Evolutionary conservation across 2,113 vertebrate genomes (phyloP).

Genomic region (Diglossa brunneiventris): DNA sequence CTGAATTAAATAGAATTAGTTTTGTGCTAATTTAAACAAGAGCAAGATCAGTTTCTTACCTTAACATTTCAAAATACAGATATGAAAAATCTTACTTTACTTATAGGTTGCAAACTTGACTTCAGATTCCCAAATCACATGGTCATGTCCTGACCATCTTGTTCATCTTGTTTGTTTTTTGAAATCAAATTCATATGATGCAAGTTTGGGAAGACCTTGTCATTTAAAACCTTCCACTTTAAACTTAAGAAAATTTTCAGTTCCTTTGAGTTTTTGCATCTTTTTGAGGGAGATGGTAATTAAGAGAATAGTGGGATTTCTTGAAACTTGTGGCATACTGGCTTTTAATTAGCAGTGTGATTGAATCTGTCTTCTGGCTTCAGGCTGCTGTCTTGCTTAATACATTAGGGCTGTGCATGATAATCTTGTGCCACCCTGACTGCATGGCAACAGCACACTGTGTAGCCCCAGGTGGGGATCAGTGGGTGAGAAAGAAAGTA

Average conservation of each 20-base stretch:
- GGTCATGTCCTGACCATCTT: not conserved
- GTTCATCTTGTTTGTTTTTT: not conserved
- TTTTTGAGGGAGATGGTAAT: not conserved
- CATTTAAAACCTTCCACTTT: not conserved
- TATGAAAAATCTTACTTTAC: not conserved
- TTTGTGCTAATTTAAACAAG: not conserved
- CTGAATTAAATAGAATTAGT: not conserved
- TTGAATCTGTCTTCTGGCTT: not conserved
- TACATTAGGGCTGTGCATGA: not conserved
- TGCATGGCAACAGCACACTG: not conserved
- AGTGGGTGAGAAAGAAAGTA: not conserved
- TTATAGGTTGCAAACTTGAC: not conserved
- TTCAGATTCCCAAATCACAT: not conserved
- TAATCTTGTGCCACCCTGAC: not conserved
- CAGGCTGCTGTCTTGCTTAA: conserved; percentile 9
- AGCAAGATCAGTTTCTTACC: not conserved
- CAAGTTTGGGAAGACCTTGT: not conserved
- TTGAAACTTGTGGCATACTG: not conserved
- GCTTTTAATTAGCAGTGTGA: not conserved
- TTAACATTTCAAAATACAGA: not conserved
- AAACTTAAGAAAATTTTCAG: not conserved
- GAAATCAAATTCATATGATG: not conserved
- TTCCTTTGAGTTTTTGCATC: not conserved
- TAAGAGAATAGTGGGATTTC: not conserved
- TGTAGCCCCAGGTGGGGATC: not conserved